Percentiles rank a stretch among this genome's conserved stretches.
Evolutionary conservation across 2,113 vertebrate genomes (phyloP).

Genomic region (Sitta europaea): DNA sequence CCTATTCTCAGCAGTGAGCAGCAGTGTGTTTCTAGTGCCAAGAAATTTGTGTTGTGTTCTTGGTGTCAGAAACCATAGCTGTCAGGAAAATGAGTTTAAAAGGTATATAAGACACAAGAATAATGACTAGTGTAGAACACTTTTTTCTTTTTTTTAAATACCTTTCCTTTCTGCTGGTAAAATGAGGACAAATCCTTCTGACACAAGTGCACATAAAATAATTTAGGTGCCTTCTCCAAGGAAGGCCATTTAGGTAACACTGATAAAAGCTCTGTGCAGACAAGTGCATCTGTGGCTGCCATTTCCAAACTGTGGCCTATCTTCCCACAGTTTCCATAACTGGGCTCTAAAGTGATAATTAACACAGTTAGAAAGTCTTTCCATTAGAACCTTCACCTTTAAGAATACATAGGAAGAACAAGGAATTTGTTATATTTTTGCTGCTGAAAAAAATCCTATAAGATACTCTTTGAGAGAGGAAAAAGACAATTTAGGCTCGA

Average conservation of each 20-base stretch:
- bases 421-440: background rate
- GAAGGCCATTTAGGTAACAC: background rate
- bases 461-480: background rate
- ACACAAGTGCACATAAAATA: background rate
- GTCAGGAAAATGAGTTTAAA: background rate
- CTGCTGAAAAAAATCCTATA: background rate
- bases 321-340: background rate
- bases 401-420: background rate
- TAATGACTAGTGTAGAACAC: background rate
- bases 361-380: background rate
- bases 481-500: background rate
- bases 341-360: background rate
- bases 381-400: background rate
- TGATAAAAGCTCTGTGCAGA: background rate
- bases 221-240: background rate
- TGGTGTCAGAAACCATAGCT: background rate
- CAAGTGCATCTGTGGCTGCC: background rate
- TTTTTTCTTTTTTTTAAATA: background rate
- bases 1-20: background rate
- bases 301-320: background rate
- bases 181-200: background rate
- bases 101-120: background rate
- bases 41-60: background rate
- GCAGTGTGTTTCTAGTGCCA: background rate
- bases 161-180: background rate